Conservation (phyloP, 2,113 vertebrate genomes). For the Andinoacara biseriatus region DNA sequence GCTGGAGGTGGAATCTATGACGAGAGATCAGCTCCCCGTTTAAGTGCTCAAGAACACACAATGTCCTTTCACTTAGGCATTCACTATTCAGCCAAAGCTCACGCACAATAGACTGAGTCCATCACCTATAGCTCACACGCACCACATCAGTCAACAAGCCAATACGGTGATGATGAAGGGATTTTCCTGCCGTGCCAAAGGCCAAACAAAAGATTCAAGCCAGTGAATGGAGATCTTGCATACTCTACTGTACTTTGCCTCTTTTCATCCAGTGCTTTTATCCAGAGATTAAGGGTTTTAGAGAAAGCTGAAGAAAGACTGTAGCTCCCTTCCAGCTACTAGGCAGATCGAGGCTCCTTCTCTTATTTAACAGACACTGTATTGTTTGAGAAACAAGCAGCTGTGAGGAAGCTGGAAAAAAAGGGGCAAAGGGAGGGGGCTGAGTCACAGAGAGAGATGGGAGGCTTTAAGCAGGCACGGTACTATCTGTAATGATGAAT, state of each 20-base stretch:
- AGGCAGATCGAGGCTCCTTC: constrained; percentile 33
- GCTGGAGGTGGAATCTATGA: constrained; percentile 33
- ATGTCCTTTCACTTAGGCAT: constrained; percentile 35
- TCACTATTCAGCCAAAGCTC: constrained; percentile 19
- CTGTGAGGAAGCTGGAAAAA: constrained; percentile 22
- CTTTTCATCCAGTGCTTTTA: constrained; percentile 50
- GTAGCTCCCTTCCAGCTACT: constrained; percentile 51
- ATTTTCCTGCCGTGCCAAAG: constrained; percentile 50
- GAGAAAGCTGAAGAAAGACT: constrained; percentile 38
- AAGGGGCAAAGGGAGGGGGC: background rate
- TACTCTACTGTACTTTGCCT: constrained; percentile 52
- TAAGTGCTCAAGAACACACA: constrained; percentile 14
- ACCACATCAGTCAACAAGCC: constrained; percentile 43
- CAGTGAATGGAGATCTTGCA: constrained; percentile 42
- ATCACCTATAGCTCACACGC: constrained; percentile 28
- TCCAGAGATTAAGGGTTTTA: constrained; percentile 71
- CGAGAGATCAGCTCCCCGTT: constrained; percentile 12
- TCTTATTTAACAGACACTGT: constrained; percentile 56
- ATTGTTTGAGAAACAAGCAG: constrained; percentile 70
- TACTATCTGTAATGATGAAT: constrained; percentile 45
- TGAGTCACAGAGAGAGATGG: constrained; percentile 16
- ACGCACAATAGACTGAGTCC: constrained; percentile 24
- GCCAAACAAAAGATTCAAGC: constrained; percentile 58
- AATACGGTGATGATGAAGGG: constrained; percentile 40
- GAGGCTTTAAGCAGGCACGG: constrained; percentile 27